Conservation (phyloP, 2,113 vertebrate genomes). For the Menidia beryllina region DNA sequence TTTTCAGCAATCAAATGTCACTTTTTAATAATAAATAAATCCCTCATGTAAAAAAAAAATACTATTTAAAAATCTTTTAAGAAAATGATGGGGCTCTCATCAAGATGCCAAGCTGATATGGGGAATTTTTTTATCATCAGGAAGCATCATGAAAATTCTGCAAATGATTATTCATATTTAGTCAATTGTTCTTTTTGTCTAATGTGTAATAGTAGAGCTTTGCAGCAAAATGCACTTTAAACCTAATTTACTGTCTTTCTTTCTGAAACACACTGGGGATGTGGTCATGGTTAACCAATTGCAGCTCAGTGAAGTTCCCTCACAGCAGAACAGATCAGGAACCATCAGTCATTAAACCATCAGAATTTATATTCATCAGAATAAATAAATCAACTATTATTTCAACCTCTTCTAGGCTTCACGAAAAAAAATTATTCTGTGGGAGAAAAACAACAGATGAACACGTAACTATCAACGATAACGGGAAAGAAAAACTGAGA, state of each 20-base stretch:
- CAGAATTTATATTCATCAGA: not conserved
- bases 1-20: no score
- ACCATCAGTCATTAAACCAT: conserved; percentile 38
- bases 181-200: no score
- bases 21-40: no score
- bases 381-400: not conserved
- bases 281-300: conserved; percentile 61
- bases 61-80: no score
- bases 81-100: no score
- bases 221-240: not conserved
- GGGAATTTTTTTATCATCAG: not conserved
- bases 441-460: no score
- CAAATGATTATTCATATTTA: not conserved
- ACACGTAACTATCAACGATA: no score
- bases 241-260: not conserved
- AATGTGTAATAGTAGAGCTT: not conserved
- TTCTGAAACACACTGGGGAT: conserved; percentile 19
- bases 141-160: not conserved
- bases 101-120: no score
- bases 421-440: no score
- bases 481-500: no score
- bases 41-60: no score
- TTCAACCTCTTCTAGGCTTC: not conserved
- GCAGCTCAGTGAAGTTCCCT: conserved; percentile 16
- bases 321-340: not conserved